Base-by-base conservation (phyloP, 2,888 invertebrate species). In the Drosophila heteroneura region DNA sequence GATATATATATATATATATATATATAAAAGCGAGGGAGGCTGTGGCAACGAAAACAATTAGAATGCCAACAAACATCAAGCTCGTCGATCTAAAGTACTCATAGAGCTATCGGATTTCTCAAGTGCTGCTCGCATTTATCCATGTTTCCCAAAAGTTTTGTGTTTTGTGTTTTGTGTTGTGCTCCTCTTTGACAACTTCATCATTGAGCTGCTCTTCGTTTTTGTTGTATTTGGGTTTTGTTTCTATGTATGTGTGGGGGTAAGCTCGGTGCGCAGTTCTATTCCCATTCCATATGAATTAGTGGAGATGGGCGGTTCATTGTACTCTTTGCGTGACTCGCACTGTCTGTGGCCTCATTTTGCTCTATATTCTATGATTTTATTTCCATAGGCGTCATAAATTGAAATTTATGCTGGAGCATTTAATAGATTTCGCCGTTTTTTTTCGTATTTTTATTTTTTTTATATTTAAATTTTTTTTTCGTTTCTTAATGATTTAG, bases 361-460 rank as follows among this genome's bases (percentile, higher is more conserved):
- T 7, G 59, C 44, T 54, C 80, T 59, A 69, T 70, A 72, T 77
- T 82, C 83, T 70, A 37, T 63, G 71, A 70, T 66, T 59, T 60
- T 44, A 35, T 47, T 62, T 65, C 62, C 44, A 66, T 82, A 77
- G 83, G 81, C 86, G 73, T 86, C 74, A 90, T 81, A 89, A 87
- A 87, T 87, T 87, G 89, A 90, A 84, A 87, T 87, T 90, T 87
- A 87, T 87, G 90, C 89, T 82, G 90, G 84, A 74, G 49, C 90
- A 90, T 81, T 90, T 86, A 90, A 87, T 86, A 89, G 89, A 89
- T 81, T 83, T 78, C 64, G n/a, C n/a, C 89, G 81, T 85, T 81
- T 79, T 73, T 76, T 76, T 80, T 62, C 70, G 76, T 74, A 76
- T 58, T 58, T 79, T 76, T 5, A 6, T 47, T 14, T 62, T 70